phyloP scores from a whole-genome alignment of 2,113 vertebrate species.

The Suricata suricatta region DNA sequence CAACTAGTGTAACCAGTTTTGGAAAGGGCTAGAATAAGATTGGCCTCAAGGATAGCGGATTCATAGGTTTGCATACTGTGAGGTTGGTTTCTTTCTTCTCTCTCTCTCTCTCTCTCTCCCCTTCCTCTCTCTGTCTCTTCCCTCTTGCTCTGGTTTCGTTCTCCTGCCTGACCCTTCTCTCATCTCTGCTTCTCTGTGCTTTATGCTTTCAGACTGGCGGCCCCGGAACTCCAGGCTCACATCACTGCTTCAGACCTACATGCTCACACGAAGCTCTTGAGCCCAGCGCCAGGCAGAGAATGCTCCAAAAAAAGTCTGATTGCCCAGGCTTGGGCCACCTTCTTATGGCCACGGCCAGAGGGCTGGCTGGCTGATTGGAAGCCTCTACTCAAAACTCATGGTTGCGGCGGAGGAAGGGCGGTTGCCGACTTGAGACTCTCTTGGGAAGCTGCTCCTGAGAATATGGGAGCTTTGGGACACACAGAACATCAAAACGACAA shows the following conservation, averaged over 20 bases:
- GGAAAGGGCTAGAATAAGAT: background rate
- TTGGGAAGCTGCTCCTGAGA: background rate
- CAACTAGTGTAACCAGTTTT: background rate
- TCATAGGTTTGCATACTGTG: background rate
- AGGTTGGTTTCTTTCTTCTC: background rate
- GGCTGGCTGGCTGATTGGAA: rapidly evolving
- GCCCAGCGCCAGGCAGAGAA: background rate
- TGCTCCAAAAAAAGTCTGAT: background rate
- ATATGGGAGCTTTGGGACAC: background rate
- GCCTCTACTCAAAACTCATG: background rate
- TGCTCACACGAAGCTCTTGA: background rate
- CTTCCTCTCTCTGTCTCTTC: background rate
- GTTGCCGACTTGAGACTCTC: background rate
- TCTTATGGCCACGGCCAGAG: background rate
- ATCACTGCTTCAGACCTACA: background rate
- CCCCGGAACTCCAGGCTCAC: background rate
- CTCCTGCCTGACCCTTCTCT: background rate
- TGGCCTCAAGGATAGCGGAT: no score
- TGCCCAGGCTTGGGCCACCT: background rate
- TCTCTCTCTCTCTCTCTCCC: no score
- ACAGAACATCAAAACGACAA: background rate
- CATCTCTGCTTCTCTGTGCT: background rate
- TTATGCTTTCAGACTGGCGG: background rate
- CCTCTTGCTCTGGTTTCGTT: background rate
- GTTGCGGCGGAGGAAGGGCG: background rate